phyloP scores from a whole-genome alignment of 2,113 vertebrate species.

The Gasterosteus aculeatus region DNA sequence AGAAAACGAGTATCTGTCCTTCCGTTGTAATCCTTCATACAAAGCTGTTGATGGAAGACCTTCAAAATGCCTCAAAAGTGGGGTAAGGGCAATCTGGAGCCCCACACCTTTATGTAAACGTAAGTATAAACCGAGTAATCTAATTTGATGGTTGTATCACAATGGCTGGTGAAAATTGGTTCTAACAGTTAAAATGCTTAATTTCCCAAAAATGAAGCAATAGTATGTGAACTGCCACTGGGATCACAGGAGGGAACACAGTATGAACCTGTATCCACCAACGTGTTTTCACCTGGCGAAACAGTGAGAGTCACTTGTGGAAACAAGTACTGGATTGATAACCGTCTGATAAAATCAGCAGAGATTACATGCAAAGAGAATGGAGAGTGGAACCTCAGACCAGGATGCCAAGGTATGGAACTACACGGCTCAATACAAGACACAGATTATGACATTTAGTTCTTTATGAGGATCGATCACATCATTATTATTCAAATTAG shows the following conservation, averaged over 20 bases:
- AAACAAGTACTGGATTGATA: background rate
- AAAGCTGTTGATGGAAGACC: background rate
- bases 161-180: background rate
- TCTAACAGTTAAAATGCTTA: background rate
- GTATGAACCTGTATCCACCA: background rate
- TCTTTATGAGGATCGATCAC: background rate
- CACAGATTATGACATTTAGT: background rate
- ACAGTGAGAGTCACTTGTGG: constrained; percentile 37
- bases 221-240: background rate
- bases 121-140: constrained; percentile 27
- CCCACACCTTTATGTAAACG: constrained; percentile 71
- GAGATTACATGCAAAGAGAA: background rate
- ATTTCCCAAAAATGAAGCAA: constrained; percentile 27
- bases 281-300: constrained; percentile 36
- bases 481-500: background rate
- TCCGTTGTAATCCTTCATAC: background rate
- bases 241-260: background rate
- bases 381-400: constrained; percentile 31
- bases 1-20: background rate
- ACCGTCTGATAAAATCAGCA: accelerated
- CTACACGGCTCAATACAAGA: background rate
- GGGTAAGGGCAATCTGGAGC: constrained; percentile 50
- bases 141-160: background rate
- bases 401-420: constrained; percentile 59
- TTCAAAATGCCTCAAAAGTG: constrained; percentile 49